Evolutionary conservation across 2,113 vertebrate species (phyloP).

Genomic region (Perca fluviatilis): DNA sequence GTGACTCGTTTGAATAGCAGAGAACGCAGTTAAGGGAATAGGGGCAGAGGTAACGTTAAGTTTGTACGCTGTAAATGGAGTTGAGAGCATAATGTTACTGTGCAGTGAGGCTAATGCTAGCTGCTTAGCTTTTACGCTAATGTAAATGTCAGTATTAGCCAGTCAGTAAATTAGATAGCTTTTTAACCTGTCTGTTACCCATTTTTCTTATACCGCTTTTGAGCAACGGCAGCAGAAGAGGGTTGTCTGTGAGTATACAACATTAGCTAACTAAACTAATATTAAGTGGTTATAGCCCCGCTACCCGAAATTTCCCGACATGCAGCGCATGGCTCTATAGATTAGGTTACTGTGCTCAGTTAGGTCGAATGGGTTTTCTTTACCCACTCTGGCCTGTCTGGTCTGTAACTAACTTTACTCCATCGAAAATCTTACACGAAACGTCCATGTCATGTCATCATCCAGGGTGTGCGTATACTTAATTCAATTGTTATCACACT

Average conservation of each 20-base stretch:
- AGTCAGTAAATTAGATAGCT: no score
- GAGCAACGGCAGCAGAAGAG: neutral
- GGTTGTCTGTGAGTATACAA: neutral
- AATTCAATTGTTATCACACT: neutral
- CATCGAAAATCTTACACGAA: neutral
- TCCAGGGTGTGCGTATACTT: neutral
- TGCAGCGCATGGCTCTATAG: neutral
- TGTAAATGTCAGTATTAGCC: neutral
- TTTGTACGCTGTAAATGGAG: neutral
- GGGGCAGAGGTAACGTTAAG: rapidly evolving
- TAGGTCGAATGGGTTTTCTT: neutral
- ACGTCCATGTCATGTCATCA: no score
- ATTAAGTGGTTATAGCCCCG: neutral
- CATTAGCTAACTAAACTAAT: neutral
- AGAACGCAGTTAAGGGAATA: neutral
- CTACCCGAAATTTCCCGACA: neutral
- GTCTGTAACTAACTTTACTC: neutral
- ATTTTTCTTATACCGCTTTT: rapidly evolving
- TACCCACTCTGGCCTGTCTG: no score
- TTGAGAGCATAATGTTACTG: neutral
- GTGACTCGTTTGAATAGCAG: slow-evolving; percentile 23
- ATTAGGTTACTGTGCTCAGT: neutral
- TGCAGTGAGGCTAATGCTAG: slow-evolving; percentile 40
- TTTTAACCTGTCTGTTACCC: neutral
- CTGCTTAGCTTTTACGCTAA: slow-evolving; percentile 37